Conservation (phyloP, 2,888 invertebrate species). For the Icerya purchasi region DNA sequence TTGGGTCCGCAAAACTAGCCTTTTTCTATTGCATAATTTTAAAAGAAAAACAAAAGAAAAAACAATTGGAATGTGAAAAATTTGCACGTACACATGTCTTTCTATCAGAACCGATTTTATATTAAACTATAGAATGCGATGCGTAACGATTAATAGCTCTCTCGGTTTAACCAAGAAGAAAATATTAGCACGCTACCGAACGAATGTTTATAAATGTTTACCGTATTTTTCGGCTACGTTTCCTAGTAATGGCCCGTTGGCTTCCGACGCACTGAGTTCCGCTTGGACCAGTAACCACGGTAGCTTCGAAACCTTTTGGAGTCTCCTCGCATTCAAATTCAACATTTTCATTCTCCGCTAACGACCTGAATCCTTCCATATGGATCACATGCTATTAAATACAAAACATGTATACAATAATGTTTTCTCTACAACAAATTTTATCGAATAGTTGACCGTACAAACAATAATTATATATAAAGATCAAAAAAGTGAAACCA, state of each 20-base stretch:
- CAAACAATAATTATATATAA: no score
- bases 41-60: no score
- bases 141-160: neutral
- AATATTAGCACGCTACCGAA: constrained; percentile 1
- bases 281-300: constrained; percentile 56
- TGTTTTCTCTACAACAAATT: no score
- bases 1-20: no score
- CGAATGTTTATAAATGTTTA: constrained; percentile 23
- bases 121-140: neutral
- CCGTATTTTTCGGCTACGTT: constrained; percentile 68
- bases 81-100: no score
- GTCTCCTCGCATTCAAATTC: constrained; percentile 70
- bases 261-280: constrained; percentile 61
- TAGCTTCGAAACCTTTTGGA: constrained; percentile 70
- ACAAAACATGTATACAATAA: neutral
- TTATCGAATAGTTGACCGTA: no score
- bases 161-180: neutral
- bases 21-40: no score
- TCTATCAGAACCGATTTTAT: no score
- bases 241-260: constrained; percentile 55
- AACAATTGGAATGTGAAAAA: no score
- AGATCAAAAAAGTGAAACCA: no score
- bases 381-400: constrained; percentile 59
- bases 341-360: constrained; percentile 71
- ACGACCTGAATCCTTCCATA: constrained; percentile 70